Percentiles rank a stretch among this genome's conserved stretches.
These are phyloP conservation scores for Lasioglossum malachurum DNA, from an alignment of 2,888 invertebrate genomes.

Conservation along the genomic window DNA sequence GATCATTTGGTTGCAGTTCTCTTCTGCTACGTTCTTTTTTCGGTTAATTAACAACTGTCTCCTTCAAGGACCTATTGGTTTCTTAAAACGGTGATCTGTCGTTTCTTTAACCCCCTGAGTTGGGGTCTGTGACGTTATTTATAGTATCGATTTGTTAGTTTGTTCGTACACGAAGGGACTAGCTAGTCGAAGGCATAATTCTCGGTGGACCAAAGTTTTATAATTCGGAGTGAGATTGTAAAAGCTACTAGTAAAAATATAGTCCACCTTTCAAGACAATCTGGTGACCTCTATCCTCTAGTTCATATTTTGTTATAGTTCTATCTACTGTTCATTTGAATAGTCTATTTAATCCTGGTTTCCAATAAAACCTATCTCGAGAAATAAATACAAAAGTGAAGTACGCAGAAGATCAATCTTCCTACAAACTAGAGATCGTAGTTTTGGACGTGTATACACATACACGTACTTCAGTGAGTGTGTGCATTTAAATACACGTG, in stretches of 20 bases:
- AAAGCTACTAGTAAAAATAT: constrained; percentile 12
- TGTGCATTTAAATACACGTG: no score
- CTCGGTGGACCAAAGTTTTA: not conserved
- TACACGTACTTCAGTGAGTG: no score
- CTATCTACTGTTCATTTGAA: not conserved
- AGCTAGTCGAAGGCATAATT: not conserved
- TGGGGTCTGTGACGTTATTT: not conserved
- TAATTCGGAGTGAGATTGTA: not conserved
- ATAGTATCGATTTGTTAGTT: not conserved
- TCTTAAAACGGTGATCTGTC: not conserved
- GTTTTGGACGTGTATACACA: no score
- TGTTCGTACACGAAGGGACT: not conserved
- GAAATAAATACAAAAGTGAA: not conserved
- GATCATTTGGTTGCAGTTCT: not conserved
- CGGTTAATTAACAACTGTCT: not conserved
- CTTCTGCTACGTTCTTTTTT: not conserved
- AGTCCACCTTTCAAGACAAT: not conserved
- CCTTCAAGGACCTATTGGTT: not conserved
- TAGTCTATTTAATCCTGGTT: not conserved
- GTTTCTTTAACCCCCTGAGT: not conserved
- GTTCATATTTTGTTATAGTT: not conserved
- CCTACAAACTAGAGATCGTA: no score
- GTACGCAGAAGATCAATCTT: not conserved
- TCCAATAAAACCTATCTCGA: not conserved
- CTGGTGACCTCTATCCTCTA: not conserved